Base-by-base conservation (phyloP, 2,113 vertebrate species). In the Rhinogobius similis region DNA sequence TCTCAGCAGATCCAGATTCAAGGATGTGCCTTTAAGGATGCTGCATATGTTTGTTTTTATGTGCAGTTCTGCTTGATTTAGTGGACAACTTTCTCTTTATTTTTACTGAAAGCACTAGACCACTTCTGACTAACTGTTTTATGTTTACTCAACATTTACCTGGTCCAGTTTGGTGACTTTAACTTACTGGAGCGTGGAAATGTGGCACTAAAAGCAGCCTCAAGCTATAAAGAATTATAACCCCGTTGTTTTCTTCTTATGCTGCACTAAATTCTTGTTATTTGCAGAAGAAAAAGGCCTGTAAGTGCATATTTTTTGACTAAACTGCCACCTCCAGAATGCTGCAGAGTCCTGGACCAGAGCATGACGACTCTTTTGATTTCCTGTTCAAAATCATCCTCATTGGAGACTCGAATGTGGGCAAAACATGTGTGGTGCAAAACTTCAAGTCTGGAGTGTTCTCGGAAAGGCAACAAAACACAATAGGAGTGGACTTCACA, bases 331-430 rank as follows among this genome's bases (percentile, higher is more conserved):
- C 48, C 32, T 56, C 78, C 76, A 88, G 72, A 71, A 97, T 97
- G 96, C 93, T 94, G 96, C 93, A 94, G 56, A 89, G 89, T 73
- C 55, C 89, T 14, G 72, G 77, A 46, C 73, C 86, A 0, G 84
- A 89, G 14, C 87, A 87, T 0, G 96, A 98, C 3, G 96, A 98
- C 29, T 88, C 90, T 5, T 96, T 96, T 64, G 97, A 99, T 76
- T 99, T 95, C 76, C 87, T 99, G 62, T 99, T 99, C 81, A 99
- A 98, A 85, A 95, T 99, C 66, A 97, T 99, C 74, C 92, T 99
- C 62, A 95, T 99, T 0, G 98, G 98, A 10, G 98, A 99, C 83
- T 96, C 97, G 3, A 96, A 98, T 0, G 97, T 99, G 61, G 97
- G 98, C 1, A 99, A 99, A 90, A 99, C 98, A 0, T 97, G 96